A percentile compares a stretch with the other conserved stretches of the same genome.
These are phyloP conservation scores for Cantharis rustica DNA, from an alignment of 2,888 invertebrate genomes.

Conservation along the genomic window DNA sequence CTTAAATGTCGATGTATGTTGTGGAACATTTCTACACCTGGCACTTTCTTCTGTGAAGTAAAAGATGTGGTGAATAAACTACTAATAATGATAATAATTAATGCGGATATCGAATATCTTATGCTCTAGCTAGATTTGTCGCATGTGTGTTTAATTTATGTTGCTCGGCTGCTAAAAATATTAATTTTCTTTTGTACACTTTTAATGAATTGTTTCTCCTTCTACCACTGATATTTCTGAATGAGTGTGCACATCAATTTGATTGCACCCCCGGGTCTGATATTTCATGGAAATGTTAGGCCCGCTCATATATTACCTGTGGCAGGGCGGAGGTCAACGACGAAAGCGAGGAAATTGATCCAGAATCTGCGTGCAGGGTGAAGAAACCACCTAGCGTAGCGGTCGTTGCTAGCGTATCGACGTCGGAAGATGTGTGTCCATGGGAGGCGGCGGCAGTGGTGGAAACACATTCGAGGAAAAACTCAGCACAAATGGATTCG, in stretches of 20 bases:
- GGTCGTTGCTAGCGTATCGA: constrained; percentile 53
- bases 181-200: constrained; percentile 6
- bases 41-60: constrained; percentile 2
- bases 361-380: constrained; percentile 44
- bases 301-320: constrained; percentile 31
- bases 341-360: constrained; percentile 30
- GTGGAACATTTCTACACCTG: neutral
- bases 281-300: constrained; percentile 8
- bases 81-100: neutral
- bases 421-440: constrained; percentile 64
- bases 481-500: constrained; percentile 70
- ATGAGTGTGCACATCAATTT: constrained; percentile 30
- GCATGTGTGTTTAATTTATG: constrained; percentile 18
- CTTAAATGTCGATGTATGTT: neutral
- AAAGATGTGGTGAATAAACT: neutral
- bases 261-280: constrained; percentile 21
- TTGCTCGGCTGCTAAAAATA: constrained; percentile 17
- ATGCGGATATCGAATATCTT: neutral
- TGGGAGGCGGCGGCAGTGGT: constrained; percentile 56
- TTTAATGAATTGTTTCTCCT: constrained; percentile 16
- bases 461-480: constrained; percentile 61
- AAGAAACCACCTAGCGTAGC: constrained; percentile 55
- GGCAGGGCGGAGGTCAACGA: constrained; percentile 36
- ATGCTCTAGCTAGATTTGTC: constrained; percentile 3
- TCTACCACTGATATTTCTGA: constrained; percentile 29